Evolutionary conservation across 2,797 vertebrate species (phyloP).

Genomic region (Characodon lateralis): DNA sequence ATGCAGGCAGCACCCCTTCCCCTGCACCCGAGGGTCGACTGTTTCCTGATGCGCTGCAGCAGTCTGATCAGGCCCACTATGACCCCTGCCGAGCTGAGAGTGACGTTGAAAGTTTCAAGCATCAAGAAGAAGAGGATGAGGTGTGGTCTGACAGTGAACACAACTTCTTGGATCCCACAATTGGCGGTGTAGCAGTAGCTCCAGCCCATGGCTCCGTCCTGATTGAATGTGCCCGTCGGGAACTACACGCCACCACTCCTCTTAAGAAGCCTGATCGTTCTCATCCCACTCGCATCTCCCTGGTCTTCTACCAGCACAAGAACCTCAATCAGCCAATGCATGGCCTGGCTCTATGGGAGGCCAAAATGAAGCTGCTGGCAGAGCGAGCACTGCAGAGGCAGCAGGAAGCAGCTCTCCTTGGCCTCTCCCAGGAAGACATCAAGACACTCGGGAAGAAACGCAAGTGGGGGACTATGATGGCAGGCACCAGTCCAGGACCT

Average conservation of each 20-base stretch:
- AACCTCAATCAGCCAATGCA: slow-evolving; percentile 98
- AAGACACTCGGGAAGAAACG: slow-evolving; percentile 94
- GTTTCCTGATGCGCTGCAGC: slow-evolving; percentile 85
- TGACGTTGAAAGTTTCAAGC: slow-evolving; percentile 68
- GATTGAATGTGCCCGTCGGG: slow-evolving; percentile 94
- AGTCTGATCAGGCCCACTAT: slow-evolving; percentile 83
- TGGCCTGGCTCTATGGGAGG: slow-evolving; percentile 95
- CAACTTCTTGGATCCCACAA: slow-evolving; percentile 97
- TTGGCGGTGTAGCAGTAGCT: slow-evolving; percentile 94
- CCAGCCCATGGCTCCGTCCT: slow-evolving; percentile 94
- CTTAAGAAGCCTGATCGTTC: slow-evolving; percentile 94
- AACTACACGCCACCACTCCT: slow-evolving; percentile 96
- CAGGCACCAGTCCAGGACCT: slow-evolving; percentile 72
- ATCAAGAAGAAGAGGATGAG: slow-evolving; percentile 81
- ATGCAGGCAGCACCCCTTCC: slow-evolving; percentile 79
- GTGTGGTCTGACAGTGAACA: slow-evolving; percentile 98
- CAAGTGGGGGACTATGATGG: slow-evolving; percentile 87
- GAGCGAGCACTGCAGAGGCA: slow-evolving; percentile 90
- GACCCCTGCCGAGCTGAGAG: slow-evolving; percentile 81
- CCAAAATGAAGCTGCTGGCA: slow-evolving; percentile 96
- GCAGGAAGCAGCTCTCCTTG: slow-evolving; percentile 92
- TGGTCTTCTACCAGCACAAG: slow-evolving; percentile 99
- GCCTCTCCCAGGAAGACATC: slow-evolving; percentile 89
- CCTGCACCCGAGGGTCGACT: slow-evolving; percentile 84
- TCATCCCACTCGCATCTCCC: slow-evolving; percentile 97